Base-by-base conservation (phyloP, 1,140 invertebrate genomes). In the Listronotus oregonensis region DNA sequence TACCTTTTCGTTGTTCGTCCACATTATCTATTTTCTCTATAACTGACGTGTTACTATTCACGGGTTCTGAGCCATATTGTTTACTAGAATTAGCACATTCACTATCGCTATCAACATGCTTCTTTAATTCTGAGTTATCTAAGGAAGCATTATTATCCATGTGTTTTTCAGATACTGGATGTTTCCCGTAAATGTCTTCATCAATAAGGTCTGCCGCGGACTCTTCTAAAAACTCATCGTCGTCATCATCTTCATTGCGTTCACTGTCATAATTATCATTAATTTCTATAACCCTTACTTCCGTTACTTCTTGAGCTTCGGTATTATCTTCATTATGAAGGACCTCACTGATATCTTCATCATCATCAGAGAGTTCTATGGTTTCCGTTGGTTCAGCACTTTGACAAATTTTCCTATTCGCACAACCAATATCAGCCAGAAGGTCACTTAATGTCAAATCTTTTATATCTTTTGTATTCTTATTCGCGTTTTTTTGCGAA, bases 271-370 rank as follows among this genome's bases (percentile, higher is more conserved):
- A 47, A 18, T 65, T n/a, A n/a, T n/a, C 55, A 44, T 32, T 50
- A 17, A 67, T 12, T 55, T 67, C 65, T 31, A 57, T 44, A 12
- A 62, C 65, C 57, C 51, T 43, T 12, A 67, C 47, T 62, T 67
- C 65, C 15, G 52, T 62, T 54, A 62, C 18, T 46, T 57, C 51
- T 55, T 49, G 21, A 56, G 11, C 27, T n/a, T 46, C 15, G 5
- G 11, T 50, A 27, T 18, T 32, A 2, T 42, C 27, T 21, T 21
- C 27, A 8, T 32, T 18, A 6, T 18, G 1, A 21, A 27, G 7
- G 11, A 6, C 6, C 12, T 43, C 14, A 10, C 43, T 54, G 10
- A 11, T 27, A 52, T 12, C 14, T 27, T 54, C 47, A 11, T 64
- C 61, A 49, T 64, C 61, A 56, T 64, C 61, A 11, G 61, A 64